These are phyloP conservation scores for Epinotia ramella DNA, from an alignment of 2,888 invertebrate species.

Conservation along the genomic window DNA sequence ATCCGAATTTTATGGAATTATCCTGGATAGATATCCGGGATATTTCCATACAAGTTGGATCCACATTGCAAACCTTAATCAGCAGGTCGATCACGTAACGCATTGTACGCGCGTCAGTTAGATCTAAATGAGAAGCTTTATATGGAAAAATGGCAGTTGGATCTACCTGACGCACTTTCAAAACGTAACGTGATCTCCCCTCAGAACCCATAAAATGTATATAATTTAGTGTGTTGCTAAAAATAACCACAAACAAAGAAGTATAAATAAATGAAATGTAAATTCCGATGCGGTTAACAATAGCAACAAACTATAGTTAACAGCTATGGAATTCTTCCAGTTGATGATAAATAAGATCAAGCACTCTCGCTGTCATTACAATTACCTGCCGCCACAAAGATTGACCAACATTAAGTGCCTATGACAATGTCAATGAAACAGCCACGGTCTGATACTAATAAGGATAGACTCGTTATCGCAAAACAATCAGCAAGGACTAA, in stretches of 20 bases:
- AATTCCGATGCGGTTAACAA: slow-evolving; percentile 1
- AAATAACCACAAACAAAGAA: not conserved
- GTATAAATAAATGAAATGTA: not conserved
- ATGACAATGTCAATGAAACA: slow-evolving; percentile 23
- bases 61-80: no score
- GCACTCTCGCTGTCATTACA: slow-evolving; percentile 42
- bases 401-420: slow-evolving; percentile 51
- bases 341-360: slow-evolving; percentile 50
- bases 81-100: no score
- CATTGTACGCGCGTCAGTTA: no score
- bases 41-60: no score
- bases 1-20: no score
- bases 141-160: no score
- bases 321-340: slow-evolving; percentile 51
- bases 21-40: no score
- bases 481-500: slow-evolving; percentile 20
- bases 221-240: no score
- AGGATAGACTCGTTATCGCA: slow-evolving; percentile 23
- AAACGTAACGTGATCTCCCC: no score
- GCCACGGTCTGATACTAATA: slow-evolving; percentile 1
- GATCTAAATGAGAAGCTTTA: no score
- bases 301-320: slow-evolving; percentile 1
- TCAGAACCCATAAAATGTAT: no score
- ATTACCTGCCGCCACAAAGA: slow-evolving; percentile 53
- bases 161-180: no score